Percentiles rank a stretch among this genome's conserved stretches.
Conservation (phyloP, 2,797 vertebrate genomes). For the Poeciliopsis gracilis region DNA sequence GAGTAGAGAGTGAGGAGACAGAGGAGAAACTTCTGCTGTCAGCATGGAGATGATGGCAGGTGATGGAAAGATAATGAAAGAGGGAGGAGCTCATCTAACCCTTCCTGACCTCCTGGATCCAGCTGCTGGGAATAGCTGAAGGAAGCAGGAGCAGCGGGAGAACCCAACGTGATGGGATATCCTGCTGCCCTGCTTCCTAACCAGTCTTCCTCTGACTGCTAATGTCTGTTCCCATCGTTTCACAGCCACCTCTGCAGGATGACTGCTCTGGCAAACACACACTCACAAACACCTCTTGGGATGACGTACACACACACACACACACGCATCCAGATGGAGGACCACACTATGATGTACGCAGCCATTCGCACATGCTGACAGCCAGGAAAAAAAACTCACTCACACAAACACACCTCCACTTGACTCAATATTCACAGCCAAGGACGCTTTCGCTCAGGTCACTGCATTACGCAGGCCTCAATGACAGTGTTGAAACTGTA, state of each 20-base stretch:
- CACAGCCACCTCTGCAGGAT: conserved; percentile 62
- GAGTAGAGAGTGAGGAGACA: conserved; percentile 47
- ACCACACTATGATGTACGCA: conserved; percentile 30
- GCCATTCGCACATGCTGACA: conserved; percentile 55
- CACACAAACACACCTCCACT: conserved; percentile 47
- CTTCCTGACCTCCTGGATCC: conserved; percentile 68
- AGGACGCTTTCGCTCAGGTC: conserved; percentile 58
- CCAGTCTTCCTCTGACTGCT: conserved; percentile 66
- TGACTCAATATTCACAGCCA: conserved; percentile 65
- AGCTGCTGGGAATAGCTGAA: conserved; percentile 71
- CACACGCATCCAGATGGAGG: conserved; percentile 38
- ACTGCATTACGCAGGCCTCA: conserved; percentile 48
- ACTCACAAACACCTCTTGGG: conserved; percentile 28
- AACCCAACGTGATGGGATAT: conserved; percentile 78
- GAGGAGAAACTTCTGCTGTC: conserved; percentile 71
- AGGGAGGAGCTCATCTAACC: conserved; percentile 72
- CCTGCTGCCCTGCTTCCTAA: conserved; percentile 74
- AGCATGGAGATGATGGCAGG: conserved; percentile 67
- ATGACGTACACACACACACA: conserved; percentile 32
- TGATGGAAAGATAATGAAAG: conserved; percentile 77
- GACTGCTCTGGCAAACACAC: conserved; percentile 39
- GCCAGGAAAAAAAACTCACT: conserved; percentile 23
- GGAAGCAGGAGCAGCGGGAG: conserved; percentile 75
- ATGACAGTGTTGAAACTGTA: conserved; percentile 61
- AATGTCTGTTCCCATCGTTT: conserved; percentile 66